Percentiles rank a stretch among this genome's conserved stretches.
Evolutionary conservation across 2,113 vertebrate species (phyloP).

Genomic region (Polyodon spathula): DNA sequence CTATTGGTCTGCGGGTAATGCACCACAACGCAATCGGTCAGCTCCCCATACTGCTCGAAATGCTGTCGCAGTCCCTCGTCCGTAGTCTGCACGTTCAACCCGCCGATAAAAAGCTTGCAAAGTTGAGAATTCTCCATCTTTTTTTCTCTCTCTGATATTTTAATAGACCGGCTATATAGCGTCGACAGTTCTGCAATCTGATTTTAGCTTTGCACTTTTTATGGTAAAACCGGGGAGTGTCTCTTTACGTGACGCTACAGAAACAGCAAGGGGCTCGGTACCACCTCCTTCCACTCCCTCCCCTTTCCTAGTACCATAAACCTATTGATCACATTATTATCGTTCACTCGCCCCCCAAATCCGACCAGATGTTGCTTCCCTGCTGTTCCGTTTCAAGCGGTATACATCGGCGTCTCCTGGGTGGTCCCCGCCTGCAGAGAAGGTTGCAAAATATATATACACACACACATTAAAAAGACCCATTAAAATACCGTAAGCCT

Average conservation of each 20-base stretch:
- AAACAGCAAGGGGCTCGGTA: neutral
- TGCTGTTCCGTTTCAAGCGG: too few species aligned
- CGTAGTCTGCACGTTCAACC: slow-evolving; percentile 78
- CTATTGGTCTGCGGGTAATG: slow-evolving; percentile 76
- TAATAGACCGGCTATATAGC: neutral
- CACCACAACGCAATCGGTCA: slow-evolving; percentile 81
- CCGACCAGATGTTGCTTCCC: neutral
- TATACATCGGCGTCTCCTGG: too few species aligned
- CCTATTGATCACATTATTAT: neutral
- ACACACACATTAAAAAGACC: too few species aligned
- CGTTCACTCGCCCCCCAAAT: neutral
- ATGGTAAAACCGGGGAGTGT: slow-evolving; percentile 3
- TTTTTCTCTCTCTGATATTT: neutral
- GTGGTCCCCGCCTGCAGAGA: too few species aligned
- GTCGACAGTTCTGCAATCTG: neutral
- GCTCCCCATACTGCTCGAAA: slow-evolving; percentile 72
- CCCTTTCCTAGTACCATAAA: neutral
- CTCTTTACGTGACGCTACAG: slow-evolving; percentile 3
- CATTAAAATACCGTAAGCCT: too few species aligned
- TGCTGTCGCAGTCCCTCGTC: slow-evolving; percentile 73
- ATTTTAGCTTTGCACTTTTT: neutral
- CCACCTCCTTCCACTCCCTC: neutral
- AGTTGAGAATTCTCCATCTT: slow-evolving; percentile 68
- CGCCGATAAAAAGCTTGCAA: slow-evolving; percentile 78
- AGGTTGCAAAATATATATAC: too few species aligned